Conservation (phyloP, 2,888 invertebrate genomes). For the Diloba caeruleocephala region DNA sequence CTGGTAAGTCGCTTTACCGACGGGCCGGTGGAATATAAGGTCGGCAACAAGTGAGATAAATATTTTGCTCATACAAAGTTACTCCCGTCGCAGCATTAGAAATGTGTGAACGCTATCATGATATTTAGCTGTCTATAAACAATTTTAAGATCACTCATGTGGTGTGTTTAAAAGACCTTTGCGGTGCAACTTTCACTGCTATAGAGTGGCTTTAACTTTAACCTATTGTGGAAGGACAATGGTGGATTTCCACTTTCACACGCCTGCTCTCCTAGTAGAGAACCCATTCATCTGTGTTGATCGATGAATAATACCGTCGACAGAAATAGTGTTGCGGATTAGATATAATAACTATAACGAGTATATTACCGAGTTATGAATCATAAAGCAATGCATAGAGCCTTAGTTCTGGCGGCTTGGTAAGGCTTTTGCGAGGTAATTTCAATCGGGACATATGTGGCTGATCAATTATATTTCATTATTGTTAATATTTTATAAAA, state of each 20-base stretch:
- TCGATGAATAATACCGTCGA: conserved; percentile 58
- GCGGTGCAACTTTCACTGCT: conserved; percentile 76
- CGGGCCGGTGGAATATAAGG: too few relatives aligned
- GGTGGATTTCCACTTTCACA: conserved; percentile 74
- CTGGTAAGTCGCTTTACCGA: too few relatives aligned
- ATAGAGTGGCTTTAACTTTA: conserved; percentile 72
- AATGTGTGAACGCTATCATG: conserved; percentile 7
- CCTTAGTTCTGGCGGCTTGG: neutral
- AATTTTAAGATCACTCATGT: conserved; percentile 45
- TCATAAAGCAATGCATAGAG: neutral
- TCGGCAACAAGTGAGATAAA: too few relatives aligned
- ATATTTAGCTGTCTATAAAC: conserved; percentile 18
- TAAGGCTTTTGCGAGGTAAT: too few relatives aligned
- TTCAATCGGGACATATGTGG: too few relatives aligned
- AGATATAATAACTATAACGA: conserved; percentile 5
- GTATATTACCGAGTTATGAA: neutral
- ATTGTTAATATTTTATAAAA: too few relatives aligned
- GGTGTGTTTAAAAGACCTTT: conserved; percentile 52
- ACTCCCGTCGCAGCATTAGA: neutral
- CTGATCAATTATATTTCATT: too few relatives aligned
- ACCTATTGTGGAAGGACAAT: conserved; percentile 80
- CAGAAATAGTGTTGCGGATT: conserved; percentile 18
- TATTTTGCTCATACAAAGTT: too few relatives aligned
- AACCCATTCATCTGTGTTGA: conserved; percentile 60
- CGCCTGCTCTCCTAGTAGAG: conserved; percentile 61